Conservation (phyloP, 53 echinoderm and acorn worm species). For the Actinopyga echinites region DNA sequence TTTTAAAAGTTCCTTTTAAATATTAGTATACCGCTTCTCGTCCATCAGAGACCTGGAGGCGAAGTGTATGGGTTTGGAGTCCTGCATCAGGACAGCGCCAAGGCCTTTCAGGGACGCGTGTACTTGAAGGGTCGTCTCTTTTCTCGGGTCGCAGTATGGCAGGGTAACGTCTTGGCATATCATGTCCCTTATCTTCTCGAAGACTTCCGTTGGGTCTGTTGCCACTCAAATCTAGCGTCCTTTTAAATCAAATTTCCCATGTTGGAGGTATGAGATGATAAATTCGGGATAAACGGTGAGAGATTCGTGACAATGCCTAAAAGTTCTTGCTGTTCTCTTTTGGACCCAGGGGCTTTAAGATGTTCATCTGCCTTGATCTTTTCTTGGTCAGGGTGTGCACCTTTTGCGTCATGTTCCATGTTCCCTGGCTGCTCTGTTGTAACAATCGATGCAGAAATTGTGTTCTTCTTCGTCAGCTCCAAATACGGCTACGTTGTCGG, state of each 20-base stretch:
- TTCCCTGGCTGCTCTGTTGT: conserved; percentile 50
- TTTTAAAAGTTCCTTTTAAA: conserved; percentile 53
- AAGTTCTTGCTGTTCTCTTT: conserved; percentile 38
- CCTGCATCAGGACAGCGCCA: conserved; percentile 52
- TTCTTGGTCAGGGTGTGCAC: conserved; percentile 45
- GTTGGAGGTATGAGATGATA: conserved; percentile 39
- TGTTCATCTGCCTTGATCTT: conserved; percentile 46
- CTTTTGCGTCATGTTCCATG: conserved; percentile 38
- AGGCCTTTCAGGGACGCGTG: conserved; percentile 53
- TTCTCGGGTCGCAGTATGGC: conserved; percentile 47
- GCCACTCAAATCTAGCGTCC: conserved; percentile 44
- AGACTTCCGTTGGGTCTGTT: background rate
- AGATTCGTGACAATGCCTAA: conserved; percentile 55
- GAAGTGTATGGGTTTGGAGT: conserved; percentile 41
- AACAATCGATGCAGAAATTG: conserved; percentile 33
- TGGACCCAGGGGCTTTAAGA: conserved; percentile 23
- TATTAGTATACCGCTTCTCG: conserved; percentile 57
- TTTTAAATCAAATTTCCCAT: conserved; percentile 49
- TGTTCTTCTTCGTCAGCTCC: conserved; percentile 48
- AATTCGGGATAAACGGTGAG: conserved; percentile 54
- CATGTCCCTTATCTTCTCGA: conserved; percentile 41
- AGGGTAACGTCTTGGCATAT: conserved; percentile 49
- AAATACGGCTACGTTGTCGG: conserved; percentile 33
- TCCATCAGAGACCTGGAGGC: conserved; percentile 45
- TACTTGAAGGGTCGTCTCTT: conserved; percentile 50